Evolutionary conservation across 2,113 vertebrate species (phyloP), one percentile per base, ranked within the genome.

Genomic region (Podocnemis expansa): DNA sequence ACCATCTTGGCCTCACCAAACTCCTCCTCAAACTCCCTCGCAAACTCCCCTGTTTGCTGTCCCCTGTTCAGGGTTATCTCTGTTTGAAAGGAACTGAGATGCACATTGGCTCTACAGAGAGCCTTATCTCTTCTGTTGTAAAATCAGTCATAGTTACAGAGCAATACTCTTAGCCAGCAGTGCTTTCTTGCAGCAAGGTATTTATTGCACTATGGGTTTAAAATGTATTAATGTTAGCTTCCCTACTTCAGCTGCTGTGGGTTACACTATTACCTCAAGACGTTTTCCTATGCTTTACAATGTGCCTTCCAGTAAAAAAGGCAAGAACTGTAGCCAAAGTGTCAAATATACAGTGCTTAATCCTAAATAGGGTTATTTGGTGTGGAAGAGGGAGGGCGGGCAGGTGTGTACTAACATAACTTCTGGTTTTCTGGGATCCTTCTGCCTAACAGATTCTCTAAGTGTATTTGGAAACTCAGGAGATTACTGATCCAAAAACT

Each of bases 171-270:
- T 97, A 90, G 82, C 78, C 58, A 67, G 86, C 78, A 78, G 83
- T 90, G 91, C 96, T 88, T 89, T 94, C 93, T 96, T 93, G 96
- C 95, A 96, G 90, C 45, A 0, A 82, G 67, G 78, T 95, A 47
- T 94, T 93, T 93, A 95, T 84, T 95, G 89, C 93, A 89, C 96
- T 84, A 22, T 82, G 73, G 56, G 82, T 82, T 97, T 96, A 94
- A 97, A 96, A 94, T 89, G 93, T 93, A 95, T 96, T 96, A 96
- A 97, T 97, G 97, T 96, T 96, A 96, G 91, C 93, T 95, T 97
- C 93, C 88, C 90, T 90, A 87, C 90, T 95, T 96, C 96, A 97
- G 94, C 96, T 91, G 90, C 8, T 2, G 43, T 90, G 95, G 92
- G 96, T 97, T 96, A 97, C 80, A 89, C 75, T 96, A 96, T 94